phyloP scores from a whole-genome alignment of 1,140 invertebrate species.

The Diabrotica undecimpunctata region DNA sequence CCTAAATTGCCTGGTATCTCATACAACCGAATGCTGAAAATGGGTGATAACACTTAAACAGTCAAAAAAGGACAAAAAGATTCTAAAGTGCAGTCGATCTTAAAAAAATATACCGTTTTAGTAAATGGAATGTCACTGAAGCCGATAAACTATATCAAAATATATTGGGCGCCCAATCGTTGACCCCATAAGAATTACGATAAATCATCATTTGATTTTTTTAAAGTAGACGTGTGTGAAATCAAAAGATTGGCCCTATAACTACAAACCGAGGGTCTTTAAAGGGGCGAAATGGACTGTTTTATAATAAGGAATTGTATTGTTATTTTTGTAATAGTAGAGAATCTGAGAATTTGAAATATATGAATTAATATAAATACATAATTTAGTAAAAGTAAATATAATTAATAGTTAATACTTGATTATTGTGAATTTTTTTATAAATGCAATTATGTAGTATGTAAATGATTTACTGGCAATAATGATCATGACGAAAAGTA shows the following conservation, averaged over 20 bases:
- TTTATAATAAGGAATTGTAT: background rate
- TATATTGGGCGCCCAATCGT: constrained; percentile 14
- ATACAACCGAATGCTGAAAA: constrained; percentile 8
- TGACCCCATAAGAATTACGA: constrained; percentile 13
- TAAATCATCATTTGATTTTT: constrained; percentile 14
- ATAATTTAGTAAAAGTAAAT: too few species aligned
- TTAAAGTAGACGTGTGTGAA: constrained; percentile 16
- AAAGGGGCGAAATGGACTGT: constrained; percentile 7
- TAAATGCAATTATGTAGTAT: too few species aligned
- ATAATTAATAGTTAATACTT: too few species aligned
- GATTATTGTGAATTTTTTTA: too few species aligned
- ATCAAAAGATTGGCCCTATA: constrained; percentile 17
- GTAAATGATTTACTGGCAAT: too few species aligned
- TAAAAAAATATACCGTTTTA: constrained; percentile 19
- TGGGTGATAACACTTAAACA: constrained; percentile 18
- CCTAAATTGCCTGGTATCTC: too few species aligned
- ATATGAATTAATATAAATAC: too few species aligned
- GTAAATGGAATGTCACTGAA: constrained; percentile 22
- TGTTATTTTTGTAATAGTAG: too few species aligned
- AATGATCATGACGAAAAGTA: too few species aligned
- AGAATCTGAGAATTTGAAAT: too few species aligned
- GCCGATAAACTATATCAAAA: constrained; percentile 26
- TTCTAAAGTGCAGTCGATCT: background rate
- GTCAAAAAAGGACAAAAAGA: constrained; percentile 15
- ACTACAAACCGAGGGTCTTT: background rate